A percentile compares a stretch with the other conserved stretches of the same genome.
Evolutionary conservation across 2,113 vertebrate genomes (phyloP).

Genomic region (Origma solitaria): DNA sequence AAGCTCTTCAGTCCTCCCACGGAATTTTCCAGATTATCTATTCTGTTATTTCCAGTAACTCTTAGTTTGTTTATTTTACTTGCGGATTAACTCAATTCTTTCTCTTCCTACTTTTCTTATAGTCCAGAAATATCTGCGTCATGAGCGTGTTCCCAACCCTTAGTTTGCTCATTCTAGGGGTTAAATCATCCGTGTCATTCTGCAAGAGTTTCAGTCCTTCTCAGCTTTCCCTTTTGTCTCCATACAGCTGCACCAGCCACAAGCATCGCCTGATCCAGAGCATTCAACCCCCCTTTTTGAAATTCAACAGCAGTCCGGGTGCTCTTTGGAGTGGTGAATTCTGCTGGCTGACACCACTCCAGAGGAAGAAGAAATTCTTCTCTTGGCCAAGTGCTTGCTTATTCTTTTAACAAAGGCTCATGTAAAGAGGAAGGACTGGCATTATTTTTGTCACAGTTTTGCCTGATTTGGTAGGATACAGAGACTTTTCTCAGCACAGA

Average conservation of each 20-base stretch:
- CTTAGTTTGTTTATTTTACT: background rate
- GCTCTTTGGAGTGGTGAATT: constrained; percentile 44
- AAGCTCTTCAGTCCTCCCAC: background rate
- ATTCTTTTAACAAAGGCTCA: background rate
- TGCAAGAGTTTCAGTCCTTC: background rate
- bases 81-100: background rate
- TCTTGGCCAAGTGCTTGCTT: background rate
- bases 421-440: background rate
- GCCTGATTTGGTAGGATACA: background rate
- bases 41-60: background rate
- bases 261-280: constrained; percentile 5
- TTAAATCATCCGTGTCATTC: background rate
- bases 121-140: background rate
- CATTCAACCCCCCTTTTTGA: constrained; percentile 51
- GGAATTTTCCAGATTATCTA: background rate
- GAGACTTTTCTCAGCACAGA: background rate
- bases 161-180: background rate
- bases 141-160: background rate
- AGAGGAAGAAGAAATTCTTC: constrained; percentile 50
- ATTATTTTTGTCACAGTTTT: background rate
- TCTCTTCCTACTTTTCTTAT: background rate
- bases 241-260: constrained; percentile 57
- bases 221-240: constrained; percentile 46
- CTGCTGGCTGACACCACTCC: constrained; percentile 53
- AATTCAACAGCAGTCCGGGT: constrained; percentile 51